phyloP scores from a whole-genome alignment of 1,140 invertebrate genomes.

The Zaprionus ghesquierei region DNA sequence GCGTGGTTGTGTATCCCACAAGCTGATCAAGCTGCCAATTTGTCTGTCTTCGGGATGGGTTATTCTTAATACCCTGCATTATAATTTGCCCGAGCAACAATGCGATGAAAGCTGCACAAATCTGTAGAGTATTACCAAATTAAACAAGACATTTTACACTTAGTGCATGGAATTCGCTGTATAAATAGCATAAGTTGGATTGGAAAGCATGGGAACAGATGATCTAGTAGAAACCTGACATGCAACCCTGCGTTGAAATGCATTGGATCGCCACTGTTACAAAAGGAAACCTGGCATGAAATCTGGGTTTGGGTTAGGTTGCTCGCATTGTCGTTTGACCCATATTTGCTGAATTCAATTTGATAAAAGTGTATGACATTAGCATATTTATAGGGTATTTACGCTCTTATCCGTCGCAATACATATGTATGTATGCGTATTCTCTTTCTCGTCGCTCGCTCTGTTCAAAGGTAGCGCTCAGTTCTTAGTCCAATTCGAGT shows the following conservation, averaged over 20 bases:
- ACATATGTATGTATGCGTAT: conserved; percentile 1
- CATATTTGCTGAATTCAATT: neutral
- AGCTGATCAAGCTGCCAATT: conserved; percentile 17
- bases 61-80: neutral
- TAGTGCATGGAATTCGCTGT: no score
- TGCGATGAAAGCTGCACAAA: neutral
- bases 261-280: neutral
- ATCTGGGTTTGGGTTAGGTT: neutral
- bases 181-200: no score
- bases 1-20: conserved; percentile 36
- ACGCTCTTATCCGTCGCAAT: neutral
- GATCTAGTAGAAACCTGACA: no score
- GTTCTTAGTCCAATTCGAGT: conserved; percentile 39
- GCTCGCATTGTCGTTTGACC: neutral
- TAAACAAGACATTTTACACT: no score
- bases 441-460: no score
- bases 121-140: neutral
- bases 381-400: neutral
- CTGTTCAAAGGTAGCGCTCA: conserved; percentile 31
- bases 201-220: no score
- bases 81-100: neutral
- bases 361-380: neutral
- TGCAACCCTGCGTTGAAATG: no score
- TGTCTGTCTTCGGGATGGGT: conserved; percentile 5
- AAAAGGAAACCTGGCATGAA: neutral